These are phyloP conservation scores for Tapirus indicus DNA, from an alignment of 2,797 vertebrate genomes.

Conservation along the genomic window DNA sequence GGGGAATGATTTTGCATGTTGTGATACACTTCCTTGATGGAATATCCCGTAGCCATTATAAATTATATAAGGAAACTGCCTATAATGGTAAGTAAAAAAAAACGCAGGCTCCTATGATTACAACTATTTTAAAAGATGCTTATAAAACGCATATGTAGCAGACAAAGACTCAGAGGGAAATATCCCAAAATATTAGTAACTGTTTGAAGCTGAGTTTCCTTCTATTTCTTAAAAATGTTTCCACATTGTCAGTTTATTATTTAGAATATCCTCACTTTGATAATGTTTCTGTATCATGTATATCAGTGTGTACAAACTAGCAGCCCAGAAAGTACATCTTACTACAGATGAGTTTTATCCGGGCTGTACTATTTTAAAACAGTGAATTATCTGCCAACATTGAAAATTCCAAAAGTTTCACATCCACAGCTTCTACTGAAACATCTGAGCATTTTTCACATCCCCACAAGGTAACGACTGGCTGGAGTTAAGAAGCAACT, in stretches of 20 bases:
- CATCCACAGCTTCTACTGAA: neutral
- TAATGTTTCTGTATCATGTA: too few relatives aligned
- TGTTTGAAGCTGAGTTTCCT: neutral
- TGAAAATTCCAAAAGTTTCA: neutral
- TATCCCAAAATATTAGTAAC: neutral
- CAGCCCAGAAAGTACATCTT: neutral
- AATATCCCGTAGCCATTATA: neutral
- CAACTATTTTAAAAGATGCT: neutral
- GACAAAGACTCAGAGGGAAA: conserved; percentile 36
- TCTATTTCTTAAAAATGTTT: neutral
- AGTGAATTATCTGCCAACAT: neutral
- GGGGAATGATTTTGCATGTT: neutral
- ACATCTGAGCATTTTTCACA: neutral
- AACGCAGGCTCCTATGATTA: neutral
- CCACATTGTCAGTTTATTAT: neutral
- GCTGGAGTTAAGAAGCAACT: neutral
- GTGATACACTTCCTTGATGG: neutral
- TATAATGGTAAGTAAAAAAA: neutral
- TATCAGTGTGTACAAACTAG: neutral
- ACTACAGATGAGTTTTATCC: neutral
- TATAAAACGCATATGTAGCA: neutral
- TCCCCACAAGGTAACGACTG: neutral
- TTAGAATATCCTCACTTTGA: neutral
- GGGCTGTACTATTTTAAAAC: neutral
- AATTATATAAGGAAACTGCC: neutral